Percentiles rank a stretch among this genome's conserved stretches.
Evolutionary conservation across 2,797 vertebrate species (phyloP).

Genomic region (Thalassophryne amazonica): DNA sequence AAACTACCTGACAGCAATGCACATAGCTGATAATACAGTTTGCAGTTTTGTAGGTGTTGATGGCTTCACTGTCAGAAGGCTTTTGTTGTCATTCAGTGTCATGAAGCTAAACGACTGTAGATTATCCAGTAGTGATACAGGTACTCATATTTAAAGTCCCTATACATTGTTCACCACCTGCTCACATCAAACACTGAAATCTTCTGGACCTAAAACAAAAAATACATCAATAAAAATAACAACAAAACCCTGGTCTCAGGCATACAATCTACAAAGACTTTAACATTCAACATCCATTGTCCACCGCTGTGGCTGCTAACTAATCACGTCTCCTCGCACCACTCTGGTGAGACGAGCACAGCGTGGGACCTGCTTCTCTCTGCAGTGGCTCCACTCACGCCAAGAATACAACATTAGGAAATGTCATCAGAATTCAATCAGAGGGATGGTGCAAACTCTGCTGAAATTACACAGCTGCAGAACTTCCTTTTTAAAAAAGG

Average conservation of each 20-base stretch:
- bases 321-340: constrained; percentile 26
- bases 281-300: constrained; percentile 32
- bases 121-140: neutral
- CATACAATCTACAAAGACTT: constrained; percentile 2
- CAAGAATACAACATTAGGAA: constrained; percentile 69
- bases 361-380: constrained; percentile 46
- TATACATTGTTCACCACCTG: constrained; percentile 1
- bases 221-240: neutral
- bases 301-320: constrained; percentile 28
- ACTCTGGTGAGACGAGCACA: constrained; percentile 33
- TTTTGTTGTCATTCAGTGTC: too few relatives aligned
- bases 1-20: too few relatives aligned
- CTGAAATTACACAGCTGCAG: constrained; percentile 30
- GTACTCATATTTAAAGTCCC: constrained; percentile 1
- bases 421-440: constrained; percentile 63
- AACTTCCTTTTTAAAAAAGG: constrained; percentile 12
- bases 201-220: neutral
- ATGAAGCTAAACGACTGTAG: neutral
- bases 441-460: constrained; percentile 30
- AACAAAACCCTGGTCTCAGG: neutral
- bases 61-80: too few relatives aligned
- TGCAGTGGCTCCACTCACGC: constrained; percentile 55
- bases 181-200: neutral
- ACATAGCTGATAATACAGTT: too few relatives aligned
- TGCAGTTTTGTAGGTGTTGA: too few relatives aligned